A percentile compares a stretch with the other conserved stretches of the same genome.
phyloP scores from a whole-genome alignment of 2,113 vertebrate species.

The Triplophysa siluroides region DNA sequence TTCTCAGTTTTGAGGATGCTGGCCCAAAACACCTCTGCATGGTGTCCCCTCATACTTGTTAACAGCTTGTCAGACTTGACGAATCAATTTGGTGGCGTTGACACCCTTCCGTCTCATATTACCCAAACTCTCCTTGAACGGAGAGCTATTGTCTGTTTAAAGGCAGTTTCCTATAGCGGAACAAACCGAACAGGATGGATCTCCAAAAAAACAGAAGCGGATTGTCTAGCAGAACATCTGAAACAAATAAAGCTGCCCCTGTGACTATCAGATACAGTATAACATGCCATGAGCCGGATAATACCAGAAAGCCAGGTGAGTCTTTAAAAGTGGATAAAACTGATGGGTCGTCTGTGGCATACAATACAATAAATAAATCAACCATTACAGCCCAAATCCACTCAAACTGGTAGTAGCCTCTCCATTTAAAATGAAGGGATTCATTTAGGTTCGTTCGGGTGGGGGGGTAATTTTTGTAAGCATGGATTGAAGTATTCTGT shows the following conservation, averaged over 20 bases:
- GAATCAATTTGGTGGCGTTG: conserved; percentile 31
- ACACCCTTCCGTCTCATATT: conserved; percentile 3
- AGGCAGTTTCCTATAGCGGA: not conserved
- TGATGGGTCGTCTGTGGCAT: not conserved
- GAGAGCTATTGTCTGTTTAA: conserved; percentile 1
- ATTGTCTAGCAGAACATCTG: not conserved
- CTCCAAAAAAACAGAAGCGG: not conserved
- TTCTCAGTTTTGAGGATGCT: not conserved
- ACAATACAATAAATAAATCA: conserved; percentile 29
- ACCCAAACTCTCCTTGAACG: conserved; percentile 13
- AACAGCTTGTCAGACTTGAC: conserved; percentile 24
- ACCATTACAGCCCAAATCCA: conserved; percentile 41
- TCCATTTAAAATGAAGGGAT: conserved; percentile 6
- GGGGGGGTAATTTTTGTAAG: conserved; percentile 2
- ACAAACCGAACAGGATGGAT: not conserved
- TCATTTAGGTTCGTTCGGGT: not conserved
- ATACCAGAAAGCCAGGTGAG: not conserved
- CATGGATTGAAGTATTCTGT: not conserved
- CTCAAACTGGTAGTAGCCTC: conserved; percentile 26
- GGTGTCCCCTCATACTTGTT: conserved; percentile 19
- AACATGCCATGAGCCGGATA: not conserved
- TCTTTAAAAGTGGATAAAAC: conserved; percentile 4
- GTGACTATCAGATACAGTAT: not conserved
- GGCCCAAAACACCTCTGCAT: conserved; percentile 15
- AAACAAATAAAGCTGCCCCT: not conserved